phyloP scores from a whole-genome alignment of 2,888 invertebrate species.

The Galerucella calmariensis region DNA sequence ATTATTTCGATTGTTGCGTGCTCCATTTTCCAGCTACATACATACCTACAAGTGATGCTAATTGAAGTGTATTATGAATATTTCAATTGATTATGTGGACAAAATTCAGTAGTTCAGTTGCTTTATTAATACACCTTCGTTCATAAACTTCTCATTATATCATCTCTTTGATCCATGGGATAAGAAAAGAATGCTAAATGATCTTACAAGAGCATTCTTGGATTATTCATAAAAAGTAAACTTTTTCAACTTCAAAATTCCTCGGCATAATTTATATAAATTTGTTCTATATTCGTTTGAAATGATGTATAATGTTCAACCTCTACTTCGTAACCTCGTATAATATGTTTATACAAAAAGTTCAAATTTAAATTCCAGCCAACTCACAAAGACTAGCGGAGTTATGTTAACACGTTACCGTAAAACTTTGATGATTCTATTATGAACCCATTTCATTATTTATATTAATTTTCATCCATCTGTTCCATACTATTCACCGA shows the following conservation, averaged over 20 bases:
- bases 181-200: too few relatives aligned
- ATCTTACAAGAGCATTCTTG: too few relatives aligned
- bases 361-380: not conserved
- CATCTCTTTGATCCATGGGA: too few relatives aligned
- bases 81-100: too few relatives aligned
- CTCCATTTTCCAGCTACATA: too few relatives aligned
- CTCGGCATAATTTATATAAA: not conserved
- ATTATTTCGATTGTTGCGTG: too few relatives aligned
- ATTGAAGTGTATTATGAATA: too few relatives aligned
- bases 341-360: not conserved
- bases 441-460: constrained; percentile 9
- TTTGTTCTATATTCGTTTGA: not conserved
- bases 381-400: not conserved
- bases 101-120: too few relatives aligned
- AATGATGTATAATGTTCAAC: not conserved
- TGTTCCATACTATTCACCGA: constrained; percentile 2
- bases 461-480: constrained; percentile 3
- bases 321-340: not conserved
- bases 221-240: too few relatives aligned
- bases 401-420: not conserved
- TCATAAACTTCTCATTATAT: too few relatives aligned
- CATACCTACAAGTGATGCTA: too few relatives aligned
- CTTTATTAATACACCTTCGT: too few relatives aligned
- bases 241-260: not conserved
- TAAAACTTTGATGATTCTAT: constrained; percentile 10